phyloP scores from a whole-genome alignment of 2,888 invertebrate genomes.

The Bedellia somnulentella region DNA sequence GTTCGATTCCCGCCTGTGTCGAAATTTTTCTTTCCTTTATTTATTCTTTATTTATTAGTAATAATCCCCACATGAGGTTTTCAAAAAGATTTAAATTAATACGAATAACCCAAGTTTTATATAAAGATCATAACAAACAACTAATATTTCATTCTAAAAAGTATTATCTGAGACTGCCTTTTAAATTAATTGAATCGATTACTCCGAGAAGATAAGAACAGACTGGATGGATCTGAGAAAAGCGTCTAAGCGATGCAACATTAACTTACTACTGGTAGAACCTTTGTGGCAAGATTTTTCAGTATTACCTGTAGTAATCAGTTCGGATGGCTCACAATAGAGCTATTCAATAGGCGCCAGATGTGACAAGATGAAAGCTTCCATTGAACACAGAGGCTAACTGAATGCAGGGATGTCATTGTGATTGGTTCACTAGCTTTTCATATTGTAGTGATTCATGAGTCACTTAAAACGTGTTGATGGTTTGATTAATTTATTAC shows the following conservation, averaged over 20 bases:
- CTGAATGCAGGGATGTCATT: constrained; percentile 12
- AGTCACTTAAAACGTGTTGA: no score
- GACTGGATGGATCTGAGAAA: not conserved
- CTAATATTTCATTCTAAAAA: constrained; percentile 5
- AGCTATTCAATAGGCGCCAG: constrained; percentile 28
- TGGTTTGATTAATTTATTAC: not conserved
- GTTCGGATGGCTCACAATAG: constrained; percentile 33
- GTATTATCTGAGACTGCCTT: not conserved
- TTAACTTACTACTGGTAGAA: constrained; percentile 17
- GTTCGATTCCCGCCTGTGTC: no score
- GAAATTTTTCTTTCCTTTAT: no score
- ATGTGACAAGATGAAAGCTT: constrained; percentile 37
- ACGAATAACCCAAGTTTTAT: constrained; percentile 1
- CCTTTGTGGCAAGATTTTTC: constrained; percentile 26
- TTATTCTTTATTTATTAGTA: no score
- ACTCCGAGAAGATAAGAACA: constrained; percentile 3
- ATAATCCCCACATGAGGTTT: no score
- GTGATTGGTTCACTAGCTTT: no score
- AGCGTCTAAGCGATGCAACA: not conserved
- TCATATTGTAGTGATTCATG: no score
- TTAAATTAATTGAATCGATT: constrained; percentile 12
- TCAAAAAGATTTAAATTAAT: no score
- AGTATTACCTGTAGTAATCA: constrained; percentile 41
- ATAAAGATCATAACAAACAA: constrained; percentile 2
- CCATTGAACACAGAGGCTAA: constrained; percentile 9